Evolutionary conservation across 2,797 vertebrate genomes (phyloP).

Genomic region (Caiman crocodilus): DNA sequence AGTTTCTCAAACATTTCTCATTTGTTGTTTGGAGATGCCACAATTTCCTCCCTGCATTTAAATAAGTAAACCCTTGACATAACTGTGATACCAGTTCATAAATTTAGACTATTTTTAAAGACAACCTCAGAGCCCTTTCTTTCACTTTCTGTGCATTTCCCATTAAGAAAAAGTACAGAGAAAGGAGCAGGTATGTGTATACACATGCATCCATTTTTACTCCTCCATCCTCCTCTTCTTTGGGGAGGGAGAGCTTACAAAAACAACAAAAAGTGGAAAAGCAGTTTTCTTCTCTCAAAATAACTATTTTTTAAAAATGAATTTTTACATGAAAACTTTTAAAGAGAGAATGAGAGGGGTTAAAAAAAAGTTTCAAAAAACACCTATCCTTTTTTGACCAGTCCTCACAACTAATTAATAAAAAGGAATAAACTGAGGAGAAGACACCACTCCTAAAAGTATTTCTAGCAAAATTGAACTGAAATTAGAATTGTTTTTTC

Average conservation of each 20-base stretch:
- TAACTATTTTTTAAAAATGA: no score
- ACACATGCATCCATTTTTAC: no score
- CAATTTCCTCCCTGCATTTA: constrained; percentile 36
- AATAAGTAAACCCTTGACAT: constrained; percentile 54
- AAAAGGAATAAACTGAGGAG: neutral
- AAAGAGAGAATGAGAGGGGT: no score
- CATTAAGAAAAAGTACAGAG: no score
- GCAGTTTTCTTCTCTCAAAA: no score
- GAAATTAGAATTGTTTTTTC: neutral
- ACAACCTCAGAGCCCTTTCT: neutral
- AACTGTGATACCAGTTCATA: neutral
- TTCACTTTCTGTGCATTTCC: neutral
- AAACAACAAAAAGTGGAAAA: no score
- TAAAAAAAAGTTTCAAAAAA: neutral
- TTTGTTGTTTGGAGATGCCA: constrained; percentile 25
- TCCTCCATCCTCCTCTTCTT: no score
- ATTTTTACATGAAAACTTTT: no score
- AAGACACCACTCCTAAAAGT: no score
- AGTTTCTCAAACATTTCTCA: constrained; percentile 46
- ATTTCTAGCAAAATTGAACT: no score
- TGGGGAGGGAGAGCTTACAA: no score
- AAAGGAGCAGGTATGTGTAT: no score
- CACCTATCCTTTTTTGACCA: neutral
- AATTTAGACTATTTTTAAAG: constrained; percentile 13
- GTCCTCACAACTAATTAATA: neutral